A percentile compares a stretch with the other conserved stretches of the same genome.
These are phyloP conservation scores for Desmophyllum pertusum DNA, from an alignment of 92 coral and sea anemone species.

Conservation along the genomic window DNA sequence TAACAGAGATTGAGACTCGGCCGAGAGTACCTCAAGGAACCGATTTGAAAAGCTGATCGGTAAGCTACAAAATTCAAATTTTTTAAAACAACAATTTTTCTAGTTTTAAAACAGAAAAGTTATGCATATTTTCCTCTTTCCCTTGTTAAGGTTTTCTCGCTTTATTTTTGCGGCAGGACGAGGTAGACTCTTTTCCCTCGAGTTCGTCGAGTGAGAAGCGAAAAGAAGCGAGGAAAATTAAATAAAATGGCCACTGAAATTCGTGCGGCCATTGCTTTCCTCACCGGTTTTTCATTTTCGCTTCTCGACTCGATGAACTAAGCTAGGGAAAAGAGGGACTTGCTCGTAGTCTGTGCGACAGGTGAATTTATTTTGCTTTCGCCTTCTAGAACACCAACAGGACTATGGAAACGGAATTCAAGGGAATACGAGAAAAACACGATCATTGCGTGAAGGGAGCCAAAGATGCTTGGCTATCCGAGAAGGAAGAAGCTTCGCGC, in stretches of 20 bases:
- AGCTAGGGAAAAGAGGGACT: too few species aligned
- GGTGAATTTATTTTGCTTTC: not conserved
- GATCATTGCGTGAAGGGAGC: slow-evolving; percentile 4
- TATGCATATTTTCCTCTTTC: too few species aligned
- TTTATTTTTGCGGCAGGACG: too few species aligned
- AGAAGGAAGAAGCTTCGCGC: slow-evolving; percentile 16
- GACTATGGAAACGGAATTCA: slow-evolving; percentile 31
- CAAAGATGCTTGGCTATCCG: slow-evolving; percentile 15
- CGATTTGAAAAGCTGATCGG: not conserved
- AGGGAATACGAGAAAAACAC: not conserved
- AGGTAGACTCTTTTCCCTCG: too few species aligned
- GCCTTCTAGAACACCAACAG: not conserved
- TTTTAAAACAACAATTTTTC: not conserved
- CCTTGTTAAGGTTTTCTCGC: not conserved
- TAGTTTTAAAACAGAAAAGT: too few species aligned
- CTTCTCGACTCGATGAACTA: too few species aligned
- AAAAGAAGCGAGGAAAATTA: too few species aligned
- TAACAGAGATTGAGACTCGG: not conserved
- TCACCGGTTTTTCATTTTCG: too few species aligned
- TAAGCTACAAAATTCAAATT: not conserved
- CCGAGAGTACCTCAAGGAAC: not conserved
- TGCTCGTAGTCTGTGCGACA: too few species aligned
- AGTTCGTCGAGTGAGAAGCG: too few species aligned
- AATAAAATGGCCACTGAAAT: too few species aligned
- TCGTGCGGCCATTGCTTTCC: too few species aligned